These are phyloP conservation scores for Polydrusus pterygomalis DNA, from an alignment of 2,888 invertebrate species.

Conservation along the genomic window DNA sequence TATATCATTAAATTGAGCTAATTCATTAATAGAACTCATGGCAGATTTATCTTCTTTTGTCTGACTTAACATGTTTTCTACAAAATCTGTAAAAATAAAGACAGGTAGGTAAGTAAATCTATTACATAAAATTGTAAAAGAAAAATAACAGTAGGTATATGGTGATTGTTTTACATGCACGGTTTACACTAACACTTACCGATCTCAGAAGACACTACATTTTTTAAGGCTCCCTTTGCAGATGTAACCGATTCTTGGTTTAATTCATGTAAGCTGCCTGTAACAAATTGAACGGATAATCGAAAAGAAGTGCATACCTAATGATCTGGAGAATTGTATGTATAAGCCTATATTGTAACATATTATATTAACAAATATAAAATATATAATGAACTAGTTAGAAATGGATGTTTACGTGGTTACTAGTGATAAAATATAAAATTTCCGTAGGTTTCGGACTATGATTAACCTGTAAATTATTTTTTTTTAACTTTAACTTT, in stretches of 20 bases:
- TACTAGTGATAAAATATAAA: no score
- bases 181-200: constrained; percentile 13
- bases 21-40: constrained; percentile 60
- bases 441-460: no score
- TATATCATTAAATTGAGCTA: constrained; percentile 62
- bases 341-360: no score
- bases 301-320: background rate
- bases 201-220: background rate
- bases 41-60: constrained; percentile 53
- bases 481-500: no score
- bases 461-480: no score
- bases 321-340: no score
- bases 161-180: no score
- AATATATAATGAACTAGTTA: no score
- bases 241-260: background rate
- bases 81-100: constrained; percentile 6
- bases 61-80: constrained; percentile 5
- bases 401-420: no score
- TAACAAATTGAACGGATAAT: background rate
- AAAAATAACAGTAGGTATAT: background rate
- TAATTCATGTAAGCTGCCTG: constrained; percentile 3
- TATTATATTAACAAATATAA: no score
- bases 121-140: no score
- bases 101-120: background rate
- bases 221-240: background rate